Evolutionary conservation across 2,888 invertebrate species (phyloP).

Genomic region (Portevinia maculata): DNA sequence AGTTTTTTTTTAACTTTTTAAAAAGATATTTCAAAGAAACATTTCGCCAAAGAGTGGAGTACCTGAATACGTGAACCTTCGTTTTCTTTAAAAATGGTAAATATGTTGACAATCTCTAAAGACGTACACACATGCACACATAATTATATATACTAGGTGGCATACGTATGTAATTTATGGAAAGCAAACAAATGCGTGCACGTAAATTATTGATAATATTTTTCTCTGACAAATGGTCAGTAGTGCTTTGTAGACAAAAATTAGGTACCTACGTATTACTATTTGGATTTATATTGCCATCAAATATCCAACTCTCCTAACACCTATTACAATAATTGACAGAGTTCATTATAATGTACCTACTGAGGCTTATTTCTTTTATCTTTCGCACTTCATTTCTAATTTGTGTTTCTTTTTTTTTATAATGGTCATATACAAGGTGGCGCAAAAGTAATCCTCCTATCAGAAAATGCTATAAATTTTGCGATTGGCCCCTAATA

Average conservation of each 20-base stretch:
- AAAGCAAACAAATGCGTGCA: not conserved
- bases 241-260: not conserved
- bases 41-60: not conserved
- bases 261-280: no score
- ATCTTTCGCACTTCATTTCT: not conserved
- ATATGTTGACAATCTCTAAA: not conserved
- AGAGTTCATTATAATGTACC: not conserved
- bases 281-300: not conserved
- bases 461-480: no score
- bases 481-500: no score
- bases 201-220: conserved; percentile 9
- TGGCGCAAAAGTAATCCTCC: no score
- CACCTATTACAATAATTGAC: not conserved
- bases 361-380: not conserved
- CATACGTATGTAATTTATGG: not conserved
- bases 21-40: not conserved
- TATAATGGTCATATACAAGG: no score
- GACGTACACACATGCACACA: conserved; percentile 3
- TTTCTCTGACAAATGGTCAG: conserved; percentile 4
- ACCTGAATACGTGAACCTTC: not conserved
- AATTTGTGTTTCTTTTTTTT: not conserved
- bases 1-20: not conserved
- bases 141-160: not conserved
- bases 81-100: not conserved
- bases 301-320: not conserved